Evolutionary conservation across 2,113 vertebrate genomes (phyloP).

Genomic region (Rutilus rutilus): DNA sequence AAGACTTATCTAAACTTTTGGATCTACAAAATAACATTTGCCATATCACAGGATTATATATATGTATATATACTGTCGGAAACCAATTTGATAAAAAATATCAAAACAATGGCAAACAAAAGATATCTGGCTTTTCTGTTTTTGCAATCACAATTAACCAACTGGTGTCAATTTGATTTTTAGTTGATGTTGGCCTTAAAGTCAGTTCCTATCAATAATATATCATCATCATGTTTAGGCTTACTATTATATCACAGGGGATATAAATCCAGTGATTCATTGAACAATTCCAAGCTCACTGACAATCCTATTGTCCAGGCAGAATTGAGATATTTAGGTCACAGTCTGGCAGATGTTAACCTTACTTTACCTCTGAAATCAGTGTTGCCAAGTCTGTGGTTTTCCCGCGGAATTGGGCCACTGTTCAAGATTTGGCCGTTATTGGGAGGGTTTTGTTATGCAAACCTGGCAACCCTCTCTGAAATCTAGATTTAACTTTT

Average conservation of each 20-base stretch:
- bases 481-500: neutral
- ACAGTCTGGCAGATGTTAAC: slow-evolving; percentile 8
- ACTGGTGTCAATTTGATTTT: neutral
- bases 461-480: neutral
- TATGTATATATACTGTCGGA: neutral
- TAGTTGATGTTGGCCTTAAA: neutral
- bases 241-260: neutral
- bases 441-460: no score
- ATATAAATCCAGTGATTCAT: neutral
- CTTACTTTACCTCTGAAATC: slow-evolving; percentile 8
- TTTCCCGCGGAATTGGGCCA: no score
- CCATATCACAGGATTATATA: neutral
- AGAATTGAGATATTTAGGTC: slow-evolving; percentile 3
- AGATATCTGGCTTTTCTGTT: neutral
- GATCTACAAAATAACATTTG: neutral
- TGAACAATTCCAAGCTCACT: neutral
- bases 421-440: no score
- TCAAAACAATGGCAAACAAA: neutral
- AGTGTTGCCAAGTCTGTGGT: neutral
- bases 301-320: neutral
- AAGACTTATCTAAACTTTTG: no score
- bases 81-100: no score
- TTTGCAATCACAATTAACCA: neutral
- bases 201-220: neutral
- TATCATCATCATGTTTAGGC: neutral